Evolutionary conservation across 1,140 invertebrate genomes (phyloP).

Genomic region (Drosophila melanogaster): DNA sequence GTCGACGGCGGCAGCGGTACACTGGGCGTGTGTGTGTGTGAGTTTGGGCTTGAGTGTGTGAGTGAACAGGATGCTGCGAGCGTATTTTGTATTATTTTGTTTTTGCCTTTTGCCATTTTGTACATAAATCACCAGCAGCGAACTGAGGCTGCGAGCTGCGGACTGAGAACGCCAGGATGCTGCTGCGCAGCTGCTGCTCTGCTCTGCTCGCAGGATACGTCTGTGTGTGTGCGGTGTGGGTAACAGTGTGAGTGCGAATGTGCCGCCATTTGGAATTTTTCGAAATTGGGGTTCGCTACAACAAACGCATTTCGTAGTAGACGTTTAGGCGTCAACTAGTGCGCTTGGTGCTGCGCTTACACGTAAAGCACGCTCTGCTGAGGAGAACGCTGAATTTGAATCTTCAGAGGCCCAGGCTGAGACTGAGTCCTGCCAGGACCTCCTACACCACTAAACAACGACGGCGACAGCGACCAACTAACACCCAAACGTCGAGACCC

Average conservation of each 20-base stretch:
- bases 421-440: constrained; percentile 17
- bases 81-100: constrained; percentile 66
- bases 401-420: constrained; percentile 5
- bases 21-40: constrained; percentile 3
- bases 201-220: constrained; percentile 20
- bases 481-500: constrained; percentile 11
- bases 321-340: constrained; percentile 85
- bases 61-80: constrained; percentile 47
- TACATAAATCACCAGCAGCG: constrained; percentile 79
- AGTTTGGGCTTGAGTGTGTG: constrained; percentile 34
- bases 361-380: constrained; percentile 60
- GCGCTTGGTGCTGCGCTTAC: constrained; percentile 85
- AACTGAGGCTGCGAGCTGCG: constrained; percentile 10
- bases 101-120: constrained; percentile 78
- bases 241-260: constrained; percentile 45
- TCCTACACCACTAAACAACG: constrained; percentile 11
- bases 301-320: constrained; percentile 85
- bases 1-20: constrained; percentile 42
- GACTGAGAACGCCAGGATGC: constrained; percentile 52
- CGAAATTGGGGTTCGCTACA: constrained; percentile 85
- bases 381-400: constrained; percentile 48
- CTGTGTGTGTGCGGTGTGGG: constrained; percentile 24
- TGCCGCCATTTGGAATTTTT: constrained; percentile 84
- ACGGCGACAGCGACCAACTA: constrained; percentile 15
- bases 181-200: constrained; percentile 49